These are phyloP conservation scores for Theocolax elegans DNA, from an alignment of 1,140 invertebrate genomes.

Conservation along the genomic window DNA sequence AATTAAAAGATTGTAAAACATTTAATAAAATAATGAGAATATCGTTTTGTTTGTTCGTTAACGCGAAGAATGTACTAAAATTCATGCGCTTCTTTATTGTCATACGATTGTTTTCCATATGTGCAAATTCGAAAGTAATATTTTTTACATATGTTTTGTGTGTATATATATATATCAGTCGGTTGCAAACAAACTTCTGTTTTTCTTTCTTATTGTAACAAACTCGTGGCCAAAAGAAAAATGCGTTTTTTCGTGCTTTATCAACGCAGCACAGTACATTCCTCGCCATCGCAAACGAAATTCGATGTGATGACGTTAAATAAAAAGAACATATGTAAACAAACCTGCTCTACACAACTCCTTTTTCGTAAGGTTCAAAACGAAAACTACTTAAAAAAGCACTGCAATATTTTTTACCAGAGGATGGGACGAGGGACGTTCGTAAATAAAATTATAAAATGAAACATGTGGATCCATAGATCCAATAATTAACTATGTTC, in stretches of 20 bases:
- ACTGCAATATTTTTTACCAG: conserved; percentile 67
- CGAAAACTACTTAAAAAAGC: conserved; percentile 48
- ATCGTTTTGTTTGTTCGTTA: neutral
- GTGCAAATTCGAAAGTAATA: conserved; percentile 10
- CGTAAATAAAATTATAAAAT: conserved; percentile 52
- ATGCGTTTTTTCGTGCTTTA: conserved; percentile 15
- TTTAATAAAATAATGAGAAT: conserved; percentile 29
- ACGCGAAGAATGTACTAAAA: conserved; percentile 21
- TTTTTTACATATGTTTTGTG: conserved; percentile 10
- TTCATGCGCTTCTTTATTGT: conserved; percentile 3
- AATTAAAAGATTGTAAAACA: conserved; percentile 40
- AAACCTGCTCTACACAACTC: conserved; percentile 18
- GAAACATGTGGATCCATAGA: conserved; percentile 54
- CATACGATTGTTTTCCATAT: conserved; percentile 9
- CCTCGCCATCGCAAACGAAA: conserved; percentile 7
- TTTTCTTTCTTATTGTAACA: conserved; percentile 9
- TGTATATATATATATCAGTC: neutral
- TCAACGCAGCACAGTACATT: conserved; percentile 17
- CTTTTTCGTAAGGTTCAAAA: conserved; percentile 27
- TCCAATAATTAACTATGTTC: conserved; percentile 54
- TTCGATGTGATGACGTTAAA: neutral
- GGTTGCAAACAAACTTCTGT: too few species aligned
- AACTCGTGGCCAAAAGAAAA: conserved; percentile 15
- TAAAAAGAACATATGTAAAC: conserved; percentile 7
- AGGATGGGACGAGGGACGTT: conserved; percentile 65